These are phyloP conservation scores for Podarcis muralis DNA, from an alignment of 2,113 vertebrate genomes.

Conservation along the genomic window DNA sequence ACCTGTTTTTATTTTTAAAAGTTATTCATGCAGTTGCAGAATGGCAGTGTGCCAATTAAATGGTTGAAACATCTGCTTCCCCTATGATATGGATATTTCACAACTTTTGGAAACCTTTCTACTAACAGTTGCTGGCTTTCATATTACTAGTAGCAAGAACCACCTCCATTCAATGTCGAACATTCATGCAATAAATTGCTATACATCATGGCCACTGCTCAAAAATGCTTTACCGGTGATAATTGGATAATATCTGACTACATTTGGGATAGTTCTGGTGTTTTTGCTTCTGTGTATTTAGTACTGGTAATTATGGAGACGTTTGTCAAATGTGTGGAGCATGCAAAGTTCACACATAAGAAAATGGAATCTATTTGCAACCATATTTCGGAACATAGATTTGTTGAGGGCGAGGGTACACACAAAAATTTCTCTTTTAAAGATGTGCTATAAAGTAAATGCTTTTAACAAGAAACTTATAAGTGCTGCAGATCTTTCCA, in stretches of 20 bases:
- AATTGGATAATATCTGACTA: neutral
- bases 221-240: neutral
- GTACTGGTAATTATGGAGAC: neutral
- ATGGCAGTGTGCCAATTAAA: neutral
- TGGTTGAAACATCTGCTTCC: neutral
- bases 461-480: constrained; percentile 25
- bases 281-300: neutral
- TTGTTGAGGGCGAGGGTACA: neutral
- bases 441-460: constrained; percentile 6
- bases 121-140: neutral
- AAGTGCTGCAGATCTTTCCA: constrained; percentile 21
- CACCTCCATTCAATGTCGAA: neutral
- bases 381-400: neutral
- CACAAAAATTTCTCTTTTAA: neutral
- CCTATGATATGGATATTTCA: neutral
- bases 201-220: neutral
- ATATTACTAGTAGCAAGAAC: neutral
- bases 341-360: neutral
- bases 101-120: neutral
- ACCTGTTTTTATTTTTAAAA: neutral
- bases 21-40: neutral
- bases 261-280: neutral
- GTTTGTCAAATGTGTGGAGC: neutral
- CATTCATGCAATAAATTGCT: neutral
- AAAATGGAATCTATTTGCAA: neutral